A percentile compares a stretch with the other conserved stretches of the same genome.
phyloP scores from a whole-genome alignment of 2,888 invertebrate species.

The Volucella inflata region DNA sequence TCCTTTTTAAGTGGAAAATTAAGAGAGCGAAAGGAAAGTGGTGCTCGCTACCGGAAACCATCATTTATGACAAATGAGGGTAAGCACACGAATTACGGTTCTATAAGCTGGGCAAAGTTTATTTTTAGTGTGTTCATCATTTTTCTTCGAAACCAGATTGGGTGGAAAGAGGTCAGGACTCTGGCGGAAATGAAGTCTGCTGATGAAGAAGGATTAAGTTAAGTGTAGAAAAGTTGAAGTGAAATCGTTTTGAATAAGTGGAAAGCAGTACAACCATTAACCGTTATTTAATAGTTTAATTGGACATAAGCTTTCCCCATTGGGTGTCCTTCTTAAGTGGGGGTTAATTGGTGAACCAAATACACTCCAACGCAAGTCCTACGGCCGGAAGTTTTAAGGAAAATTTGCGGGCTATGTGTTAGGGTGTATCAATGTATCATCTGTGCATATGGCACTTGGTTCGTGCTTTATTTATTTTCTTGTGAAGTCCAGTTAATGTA shows the following conservation, averaged over 20 bases:
- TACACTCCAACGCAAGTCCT: too few species aligned
- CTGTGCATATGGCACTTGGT: too few species aligned
- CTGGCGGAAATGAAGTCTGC: not conserved
- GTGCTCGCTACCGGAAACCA: constrained; percentile 13
- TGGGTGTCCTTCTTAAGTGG: not conserved
- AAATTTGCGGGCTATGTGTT: too few species aligned
- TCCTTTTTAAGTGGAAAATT: too few species aligned
- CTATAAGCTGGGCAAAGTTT: not conserved
- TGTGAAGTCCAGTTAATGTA: too few species aligned
- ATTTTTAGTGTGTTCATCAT: constrained; percentile 38
- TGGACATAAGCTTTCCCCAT: not conserved
- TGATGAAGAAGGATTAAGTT: constrained; percentile 32
- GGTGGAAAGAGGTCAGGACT: not conserved
- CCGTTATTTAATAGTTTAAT: constrained; percentile 18
- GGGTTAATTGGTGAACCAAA: not conserved
- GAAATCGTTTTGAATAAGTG: not conserved
- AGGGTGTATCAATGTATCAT: too few species aligned
- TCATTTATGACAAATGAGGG: constrained; percentile 56
- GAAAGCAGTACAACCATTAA: not conserved
- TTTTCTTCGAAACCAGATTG: constrained; percentile 33
- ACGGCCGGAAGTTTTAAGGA: too few species aligned
- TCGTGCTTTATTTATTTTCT: too few species aligned
- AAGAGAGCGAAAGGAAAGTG: not conserved
- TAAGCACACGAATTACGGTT: constrained; percentile 32
- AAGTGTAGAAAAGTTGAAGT: constrained; percentile 1